Percentiles rank a stretch among this genome's conserved stretches.
Evolutionary conservation across 2,797 vertebrate genomes (phyloP).

Genomic region (Benthosema pterotum): DNA sequence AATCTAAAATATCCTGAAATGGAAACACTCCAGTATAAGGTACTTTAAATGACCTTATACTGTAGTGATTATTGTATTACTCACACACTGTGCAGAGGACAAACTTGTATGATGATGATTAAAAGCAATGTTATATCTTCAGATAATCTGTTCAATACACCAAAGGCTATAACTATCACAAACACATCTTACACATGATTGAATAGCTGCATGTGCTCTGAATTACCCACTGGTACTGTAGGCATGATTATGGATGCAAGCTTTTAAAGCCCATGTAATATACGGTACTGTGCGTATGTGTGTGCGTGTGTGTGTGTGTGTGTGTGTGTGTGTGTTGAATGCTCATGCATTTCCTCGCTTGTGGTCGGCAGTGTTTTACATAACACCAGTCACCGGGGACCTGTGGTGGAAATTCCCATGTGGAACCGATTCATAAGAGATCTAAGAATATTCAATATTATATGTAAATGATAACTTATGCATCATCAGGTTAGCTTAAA

Average conservation of each 20-base stretch:
- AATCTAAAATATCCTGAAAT: no score
- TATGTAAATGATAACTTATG: neutral
- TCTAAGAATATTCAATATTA: neutral
- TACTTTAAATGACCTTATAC: no score
- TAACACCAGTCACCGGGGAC: slow-evolving; percentile 20
- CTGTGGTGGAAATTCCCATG: slow-evolving; percentile 6
- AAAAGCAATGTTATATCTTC: slow-evolving; percentile 35
- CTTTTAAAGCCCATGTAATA: slow-evolving; percentile 42
- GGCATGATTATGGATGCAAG: slow-evolving; percentile 50
- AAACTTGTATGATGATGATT: slow-evolving; percentile 46
- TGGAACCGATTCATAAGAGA: neutral
- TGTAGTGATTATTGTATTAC: no score
- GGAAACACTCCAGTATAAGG: no score
- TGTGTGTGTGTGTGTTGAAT: slow-evolving; percentile 1
- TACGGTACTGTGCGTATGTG: neutral
- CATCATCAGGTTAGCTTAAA: neutral
- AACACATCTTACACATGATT: slow-evolving; percentile 57
- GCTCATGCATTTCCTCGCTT: slow-evolving; percentile 8
- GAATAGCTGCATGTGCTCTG: slow-evolving; percentile 55
- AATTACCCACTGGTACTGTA: slow-evolving; percentile 49
- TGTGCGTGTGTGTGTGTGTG: slow-evolving; percentile 2
- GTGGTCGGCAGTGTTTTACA: slow-evolving; percentile 30
- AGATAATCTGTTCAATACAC: slow-evolving; percentile 48
- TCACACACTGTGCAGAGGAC: slow-evolving; percentile 16
- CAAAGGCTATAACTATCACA: slow-evolving; percentile 55